phyloP scores from a whole-genome alignment of 2,797 vertebrate genomes.

The Schizothorax lantsangensis region DNA sequence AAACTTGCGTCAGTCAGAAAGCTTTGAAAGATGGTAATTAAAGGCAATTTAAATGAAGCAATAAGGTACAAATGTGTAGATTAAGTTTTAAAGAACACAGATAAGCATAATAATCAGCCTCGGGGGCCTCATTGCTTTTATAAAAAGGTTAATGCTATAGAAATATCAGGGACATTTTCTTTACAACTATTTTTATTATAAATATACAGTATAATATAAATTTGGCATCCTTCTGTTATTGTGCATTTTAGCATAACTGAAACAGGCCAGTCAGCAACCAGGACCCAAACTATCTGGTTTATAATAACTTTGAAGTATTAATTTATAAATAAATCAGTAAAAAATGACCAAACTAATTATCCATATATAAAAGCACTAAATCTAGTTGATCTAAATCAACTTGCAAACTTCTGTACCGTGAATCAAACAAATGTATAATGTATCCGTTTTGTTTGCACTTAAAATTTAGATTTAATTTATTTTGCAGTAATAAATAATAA shows the following conservation, averaged over 20 bases:
- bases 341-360: background rate
- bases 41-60: background rate
- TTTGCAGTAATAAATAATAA: background rate
- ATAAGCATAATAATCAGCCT: background rate
- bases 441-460: background rate
- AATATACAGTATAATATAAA: background rate
- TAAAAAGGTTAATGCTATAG: background rate
- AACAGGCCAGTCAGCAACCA: background rate
- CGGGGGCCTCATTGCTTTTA: background rate
- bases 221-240: background rate
- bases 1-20: background rate
- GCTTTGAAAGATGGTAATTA: background rate
- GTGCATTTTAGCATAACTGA: background rate
- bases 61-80: background rate
- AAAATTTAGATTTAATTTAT: background rate
- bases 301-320: background rate
- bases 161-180: background rate
- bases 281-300: background rate
- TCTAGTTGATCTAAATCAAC: background rate
- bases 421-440: background rate
- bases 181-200: background rate
- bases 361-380: background rate
- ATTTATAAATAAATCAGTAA: too few relatives aligned
- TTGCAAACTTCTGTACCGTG: background rate
- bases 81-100: background rate